Conservation (phyloP, 2,797 vertebrate genomes). For the Melopsittacus undulatus region DNA sequence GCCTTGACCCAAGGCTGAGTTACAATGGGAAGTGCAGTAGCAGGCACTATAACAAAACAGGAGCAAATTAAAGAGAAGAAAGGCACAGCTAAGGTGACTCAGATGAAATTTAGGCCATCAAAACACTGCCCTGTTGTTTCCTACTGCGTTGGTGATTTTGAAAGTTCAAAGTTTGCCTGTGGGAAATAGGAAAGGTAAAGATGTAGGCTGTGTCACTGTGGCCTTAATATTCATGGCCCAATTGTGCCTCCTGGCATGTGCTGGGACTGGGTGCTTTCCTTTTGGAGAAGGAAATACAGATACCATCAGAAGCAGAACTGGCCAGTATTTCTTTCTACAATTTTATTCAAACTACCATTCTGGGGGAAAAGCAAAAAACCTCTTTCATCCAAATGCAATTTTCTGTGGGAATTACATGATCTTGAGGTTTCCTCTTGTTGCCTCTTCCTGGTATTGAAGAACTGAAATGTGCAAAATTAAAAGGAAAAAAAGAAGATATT, state of each 20-base stretch:
- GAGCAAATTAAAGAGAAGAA: neutral
- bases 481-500: neutral
- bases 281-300: neutral
- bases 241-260: neutral
- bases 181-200: neutral
- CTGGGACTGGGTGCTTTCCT: neutral
- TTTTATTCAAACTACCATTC: neutral
- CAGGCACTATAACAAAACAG: neutral
- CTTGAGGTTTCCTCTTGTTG: neutral
- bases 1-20: neutral
- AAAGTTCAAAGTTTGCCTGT: neutral
- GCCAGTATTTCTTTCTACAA: neutral
- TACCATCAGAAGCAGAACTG: neutral
- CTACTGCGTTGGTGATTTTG: neutral
- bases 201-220: neutral
- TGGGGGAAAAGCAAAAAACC: accelerated
- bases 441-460: neutral
- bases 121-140: neutral
- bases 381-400: neutral
- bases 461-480: neutral
- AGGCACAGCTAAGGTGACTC: neutral
- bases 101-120: slow-evolving; percentile 4
- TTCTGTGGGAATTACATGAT: neutral
- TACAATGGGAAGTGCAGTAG: neutral
- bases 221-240: neutral